These are phyloP conservation scores for Cephalopholis sonnerati DNA, from an alignment of 2,113 vertebrate species.

Conservation along the genomic window DNA sequence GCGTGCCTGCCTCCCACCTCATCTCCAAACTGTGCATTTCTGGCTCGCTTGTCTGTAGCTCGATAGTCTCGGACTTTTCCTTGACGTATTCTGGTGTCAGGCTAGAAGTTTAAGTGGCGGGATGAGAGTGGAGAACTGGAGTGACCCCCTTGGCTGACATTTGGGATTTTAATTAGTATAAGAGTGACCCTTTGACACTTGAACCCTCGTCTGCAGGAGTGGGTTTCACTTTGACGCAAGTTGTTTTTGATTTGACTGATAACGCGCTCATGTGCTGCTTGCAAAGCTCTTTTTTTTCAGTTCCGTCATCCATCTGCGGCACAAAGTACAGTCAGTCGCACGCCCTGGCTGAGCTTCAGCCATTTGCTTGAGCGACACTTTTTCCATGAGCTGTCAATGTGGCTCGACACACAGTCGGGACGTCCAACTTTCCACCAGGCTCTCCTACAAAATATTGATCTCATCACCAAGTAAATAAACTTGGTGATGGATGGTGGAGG, in stretches of 20 bases:
- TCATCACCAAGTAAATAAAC: slow-evolving; percentile 59
- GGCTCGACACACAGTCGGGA: slow-evolving; percentile 31
- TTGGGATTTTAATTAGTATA: slow-evolving; percentile 64
- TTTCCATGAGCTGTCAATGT: slow-evolving; percentile 59
- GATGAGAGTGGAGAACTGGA: slow-evolving; percentile 10
- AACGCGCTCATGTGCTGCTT: slow-evolving; percentile 50
- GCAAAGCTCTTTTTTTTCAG: slow-evolving; percentile 49
- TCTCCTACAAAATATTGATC: slow-evolving; percentile 54
- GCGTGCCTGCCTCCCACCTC: neutral
- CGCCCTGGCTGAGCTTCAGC: slow-evolving; percentile 21
- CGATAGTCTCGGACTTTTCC: slow-evolving; percentile 41
- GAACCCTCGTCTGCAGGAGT: slow-evolving; percentile 42
- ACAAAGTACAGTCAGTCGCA: slow-evolving; percentile 20
- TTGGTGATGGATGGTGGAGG: slow-evolving; percentile 54
- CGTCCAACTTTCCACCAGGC: slow-evolving; percentile 60
- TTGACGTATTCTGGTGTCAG: slow-evolving; percentile 35
- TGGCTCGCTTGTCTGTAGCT: neutral
- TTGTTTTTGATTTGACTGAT: slow-evolving; percentile 53
- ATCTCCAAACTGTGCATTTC: slow-evolving; percentile 27
- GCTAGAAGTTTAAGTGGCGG: slow-evolving; percentile 6
- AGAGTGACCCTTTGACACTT: slow-evolving; percentile 37
- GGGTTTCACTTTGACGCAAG: slow-evolving; percentile 56
- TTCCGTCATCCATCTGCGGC: slow-evolving; percentile 42
- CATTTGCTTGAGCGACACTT: slow-evolving; percentile 33
- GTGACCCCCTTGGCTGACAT: slow-evolving; percentile 72